Evolutionary conservation across 2,113 vertebrate genomes (phyloP), one percentile per base, ranked within the genome.

Genomic region (Damaliscus lunatus): DNA sequence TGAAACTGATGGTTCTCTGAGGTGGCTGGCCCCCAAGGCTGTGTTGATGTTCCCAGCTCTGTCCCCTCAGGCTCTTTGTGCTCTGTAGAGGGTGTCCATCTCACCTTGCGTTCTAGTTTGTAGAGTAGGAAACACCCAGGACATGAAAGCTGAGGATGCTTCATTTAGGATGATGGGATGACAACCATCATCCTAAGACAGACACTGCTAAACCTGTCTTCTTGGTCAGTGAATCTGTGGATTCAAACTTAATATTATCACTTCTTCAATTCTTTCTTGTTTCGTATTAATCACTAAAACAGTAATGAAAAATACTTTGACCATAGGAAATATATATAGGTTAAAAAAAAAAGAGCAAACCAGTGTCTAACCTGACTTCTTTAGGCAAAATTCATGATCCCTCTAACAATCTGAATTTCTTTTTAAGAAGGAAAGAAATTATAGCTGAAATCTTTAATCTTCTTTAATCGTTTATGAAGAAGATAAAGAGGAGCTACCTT

Each of bases 351-450:
- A 67, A 53, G 59, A 78, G 53, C n/a, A 88, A 17, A 15, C 14
- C 14, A 53, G 9, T 71, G 81, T 94, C 90, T 64, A 86, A 53
- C 40, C 11, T 94, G 60, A 78, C 23, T 64, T 96, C 21, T 96
- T 74, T n/a, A 16, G n/a, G 23, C 27, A 90, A 46, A 10, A 62
- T 85, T 62, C 2, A 0, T 84, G 55, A 92, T 88, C 10, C 16
- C 15, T 60, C 29, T 96, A 91, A 57, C 17, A 82, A 57, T 95
- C 53, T 89, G 82, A 71, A 84, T 83, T 89, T 96, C 9, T 94
- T 95, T 93, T 88, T 84, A 91, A 90, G 12, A 81, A 55, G 27
- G 27, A 88, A 88, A 67, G 12, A 6, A 40, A 4, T 84, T 88
- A 36, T n/a, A 74, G 87, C 67, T 59, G 25, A 8, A 92, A 71